Percentiles rank a stretch among this genome's conserved stretches.
These are phyloP conservation scores for Pollenia labialis DNA, from an alignment of 2,888 invertebrate species.

Conservation along the genomic window DNA sequence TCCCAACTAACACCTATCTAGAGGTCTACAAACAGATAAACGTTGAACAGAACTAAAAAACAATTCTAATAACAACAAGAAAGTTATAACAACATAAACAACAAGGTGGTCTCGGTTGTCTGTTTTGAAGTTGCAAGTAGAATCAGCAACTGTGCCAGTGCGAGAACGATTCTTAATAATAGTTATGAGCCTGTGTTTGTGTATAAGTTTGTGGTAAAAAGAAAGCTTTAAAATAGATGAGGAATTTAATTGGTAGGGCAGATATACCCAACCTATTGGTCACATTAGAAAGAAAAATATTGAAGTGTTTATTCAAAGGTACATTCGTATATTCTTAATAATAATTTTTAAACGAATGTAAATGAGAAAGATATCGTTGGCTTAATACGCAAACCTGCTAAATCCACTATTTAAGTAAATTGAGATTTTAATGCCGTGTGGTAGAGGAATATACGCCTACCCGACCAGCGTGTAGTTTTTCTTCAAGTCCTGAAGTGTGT, in stretches of 20 bases:
- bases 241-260: background rate
- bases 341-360: too few species aligned
- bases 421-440: too few species aligned
- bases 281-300: background rate
- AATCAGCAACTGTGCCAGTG: background rate
- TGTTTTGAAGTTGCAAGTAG: background rate
- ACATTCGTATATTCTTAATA: too few species aligned
- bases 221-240: conserved; percentile 11
- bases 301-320: too few species aligned
- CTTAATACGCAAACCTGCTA: too few species aligned
- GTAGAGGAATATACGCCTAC: too few species aligned
- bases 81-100: background rate
- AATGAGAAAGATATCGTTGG: too few species aligned
- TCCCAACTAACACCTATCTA: conserved; percentile 22
- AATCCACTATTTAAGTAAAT: too few species aligned
- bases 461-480: too few species aligned
- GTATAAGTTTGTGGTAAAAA: background rate
- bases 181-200: background rate
- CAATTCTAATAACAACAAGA: conserved; percentile 23
- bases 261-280: background rate
- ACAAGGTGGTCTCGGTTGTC: conserved; percentile 17
- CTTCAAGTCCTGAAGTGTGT: too few species aligned
- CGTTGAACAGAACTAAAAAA: conserved; percentile 5
- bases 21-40: conserved; percentile 3
- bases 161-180: conserved; percentile 8